Evolutionary conservation across 35 echinoderm and acorn worm genomes (phyloP).

Genomic region (Ophiothrix spiculata): DNA sequence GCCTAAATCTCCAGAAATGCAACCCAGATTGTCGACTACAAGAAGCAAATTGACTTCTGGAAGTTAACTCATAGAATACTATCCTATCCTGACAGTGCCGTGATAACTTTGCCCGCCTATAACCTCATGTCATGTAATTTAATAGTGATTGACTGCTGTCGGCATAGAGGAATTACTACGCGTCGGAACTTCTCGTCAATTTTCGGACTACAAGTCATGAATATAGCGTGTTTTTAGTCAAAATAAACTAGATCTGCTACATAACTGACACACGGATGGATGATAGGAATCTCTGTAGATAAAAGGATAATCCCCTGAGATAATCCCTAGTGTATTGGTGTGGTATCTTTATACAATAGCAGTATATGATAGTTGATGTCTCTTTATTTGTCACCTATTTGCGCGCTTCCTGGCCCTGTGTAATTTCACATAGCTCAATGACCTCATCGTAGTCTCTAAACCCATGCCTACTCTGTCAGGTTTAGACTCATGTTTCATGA

Average conservation of each 20-base stretch:
- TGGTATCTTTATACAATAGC: not conserved
- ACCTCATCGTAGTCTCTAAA: not conserved
- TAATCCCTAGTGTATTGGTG: not conserved
- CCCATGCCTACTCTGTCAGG: not conserved
- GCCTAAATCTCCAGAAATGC: too few species aligned
- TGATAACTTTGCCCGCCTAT: not conserved
- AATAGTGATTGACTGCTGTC: not conserved
- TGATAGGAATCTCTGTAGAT: not conserved
- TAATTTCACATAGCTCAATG: not conserved
- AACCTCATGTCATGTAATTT: not conserved
- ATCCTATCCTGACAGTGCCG: too few species aligned
- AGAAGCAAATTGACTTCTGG: too few species aligned
- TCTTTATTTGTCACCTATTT: conserved; percentile 11
- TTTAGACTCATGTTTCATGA: not conserved
- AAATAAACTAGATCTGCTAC: conserved; percentile 13
- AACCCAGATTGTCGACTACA: too few species aligned
- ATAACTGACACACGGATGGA: not conserved
- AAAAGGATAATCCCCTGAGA: not conserved
- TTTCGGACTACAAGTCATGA: conserved; percentile 8
- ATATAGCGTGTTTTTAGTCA: conserved; percentile 1
- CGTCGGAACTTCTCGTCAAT: not conserved
- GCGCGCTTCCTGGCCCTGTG: not conserved
- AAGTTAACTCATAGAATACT: too few species aligned
- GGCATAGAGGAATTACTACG: not conserved
- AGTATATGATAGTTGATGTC: not conserved